A percentile compares a stretch with the other conserved stretches of the same genome.
Conservation (phyloP, 2,113 vertebrate species). For the Chiloscyllium plagiosum region DNA sequence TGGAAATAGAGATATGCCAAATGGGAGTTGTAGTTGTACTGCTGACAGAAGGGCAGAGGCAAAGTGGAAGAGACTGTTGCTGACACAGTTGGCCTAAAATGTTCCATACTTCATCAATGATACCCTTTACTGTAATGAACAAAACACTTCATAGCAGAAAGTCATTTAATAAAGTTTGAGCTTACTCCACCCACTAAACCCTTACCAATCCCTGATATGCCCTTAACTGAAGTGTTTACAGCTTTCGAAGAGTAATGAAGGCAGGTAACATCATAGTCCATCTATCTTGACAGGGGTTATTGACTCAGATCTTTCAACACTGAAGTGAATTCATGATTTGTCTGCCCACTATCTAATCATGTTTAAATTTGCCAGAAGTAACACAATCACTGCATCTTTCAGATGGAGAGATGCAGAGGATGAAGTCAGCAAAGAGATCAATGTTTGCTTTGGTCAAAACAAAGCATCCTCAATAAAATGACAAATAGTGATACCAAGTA, state of each 20-base stretch:
- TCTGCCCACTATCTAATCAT: background rate
- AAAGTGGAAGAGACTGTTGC: background rate
- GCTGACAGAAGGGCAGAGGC: background rate
- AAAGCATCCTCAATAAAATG: background rate
- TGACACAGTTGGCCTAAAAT: background rate
- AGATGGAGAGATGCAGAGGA: background rate
- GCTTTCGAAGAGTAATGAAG: background rate
- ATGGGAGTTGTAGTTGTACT: background rate
- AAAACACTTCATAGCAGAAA: background rate
- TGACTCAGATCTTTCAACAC: constrained; percentile 1
- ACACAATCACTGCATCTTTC: constrained; percentile 6
- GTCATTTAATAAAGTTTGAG: background rate
- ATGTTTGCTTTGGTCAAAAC: constrained; percentile 9
- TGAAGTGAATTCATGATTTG: constrained; percentile 25
- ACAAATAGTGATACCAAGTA: background rate
- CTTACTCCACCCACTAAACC: background rate
- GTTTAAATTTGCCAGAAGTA: constrained; percentile 15
- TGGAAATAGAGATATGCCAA: background rate
- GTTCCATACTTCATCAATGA: background rate
- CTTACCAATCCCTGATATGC: background rate
- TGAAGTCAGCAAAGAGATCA: constrained; percentile 1
- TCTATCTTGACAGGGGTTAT: constrained; percentile 25
- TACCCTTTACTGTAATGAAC: background rate
- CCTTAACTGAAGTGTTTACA: background rate
- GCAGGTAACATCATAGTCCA: background rate